These are phyloP conservation scores for Knipowitschia caucasica DNA, from an alignment of 2,797 vertebrate species.

Conservation along the genomic window DNA sequence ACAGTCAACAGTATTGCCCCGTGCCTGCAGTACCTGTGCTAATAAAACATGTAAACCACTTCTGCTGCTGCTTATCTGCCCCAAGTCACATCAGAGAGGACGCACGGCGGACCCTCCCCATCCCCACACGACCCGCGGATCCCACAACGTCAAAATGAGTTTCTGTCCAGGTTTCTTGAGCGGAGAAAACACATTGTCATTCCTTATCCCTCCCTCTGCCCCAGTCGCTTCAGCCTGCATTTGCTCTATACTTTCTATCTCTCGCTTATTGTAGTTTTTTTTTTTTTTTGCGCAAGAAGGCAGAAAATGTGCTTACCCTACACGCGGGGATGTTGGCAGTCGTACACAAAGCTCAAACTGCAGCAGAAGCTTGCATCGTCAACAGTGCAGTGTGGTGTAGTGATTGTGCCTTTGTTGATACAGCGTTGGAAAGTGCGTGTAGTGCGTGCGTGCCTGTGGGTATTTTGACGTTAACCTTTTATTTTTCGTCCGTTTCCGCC, in stretches of 20 bases:
- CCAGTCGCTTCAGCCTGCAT: neutral
- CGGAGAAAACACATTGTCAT: conserved; percentile 42
- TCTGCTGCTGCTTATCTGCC: conserved; percentile 5
- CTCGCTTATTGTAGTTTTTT: conserved; percentile 61
- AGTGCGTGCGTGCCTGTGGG: too few species aligned
- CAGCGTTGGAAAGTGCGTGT: too few species aligned
- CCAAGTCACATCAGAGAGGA: conserved; percentile 5
- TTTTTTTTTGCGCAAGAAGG: conserved; percentile 60
- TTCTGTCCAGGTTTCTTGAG: conserved; percentile 30
- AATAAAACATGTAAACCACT: conserved; percentile 8
- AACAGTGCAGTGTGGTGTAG: conserved; percentile 25
- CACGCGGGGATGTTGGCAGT: conserved; percentile 57
- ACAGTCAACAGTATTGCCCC: conserved; percentile 1
- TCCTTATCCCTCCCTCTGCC: conserved; percentile 19
- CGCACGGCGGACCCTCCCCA: conserved; percentile 3
- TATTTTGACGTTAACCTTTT: too few species aligned
- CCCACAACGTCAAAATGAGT: neutral
- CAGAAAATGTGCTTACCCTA: conserved; percentile 74
- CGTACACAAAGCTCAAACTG: conserved; percentile 63
- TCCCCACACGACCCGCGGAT: neutral
- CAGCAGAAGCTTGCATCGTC: conserved; percentile 50
- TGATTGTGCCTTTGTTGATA: conserved; percentile 22
- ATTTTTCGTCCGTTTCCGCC: too few species aligned
- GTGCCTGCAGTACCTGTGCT: neutral
- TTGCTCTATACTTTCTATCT: conserved; percentile 27